Conservation (phyloP, 2,113 vertebrate genomes). For the Gasterosteus aculeatus region DNA sequence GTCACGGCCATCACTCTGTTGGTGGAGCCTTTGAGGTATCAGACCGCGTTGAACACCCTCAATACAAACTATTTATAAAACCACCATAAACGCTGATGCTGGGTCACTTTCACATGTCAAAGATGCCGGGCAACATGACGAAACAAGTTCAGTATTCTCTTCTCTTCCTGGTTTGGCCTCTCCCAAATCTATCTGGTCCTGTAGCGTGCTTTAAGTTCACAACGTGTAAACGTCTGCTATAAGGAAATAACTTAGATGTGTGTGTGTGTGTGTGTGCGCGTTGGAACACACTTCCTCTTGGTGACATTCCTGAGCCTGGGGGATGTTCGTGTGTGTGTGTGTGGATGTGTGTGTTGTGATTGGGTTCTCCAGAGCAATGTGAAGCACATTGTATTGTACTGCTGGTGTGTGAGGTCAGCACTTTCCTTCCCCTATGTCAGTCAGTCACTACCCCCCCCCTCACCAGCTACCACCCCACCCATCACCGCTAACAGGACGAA, state of each 20-base stretch:
- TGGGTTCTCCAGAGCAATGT: slow-evolving; percentile 59
- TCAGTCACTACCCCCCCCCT: slow-evolving; percentile 54
- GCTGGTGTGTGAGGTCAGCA: slow-evolving; percentile 81
- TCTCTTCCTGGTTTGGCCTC: background rate
- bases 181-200: background rate
- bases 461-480: slow-evolving; percentile 47
- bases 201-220: background rate
- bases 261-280: slow-evolving; percentile 30
- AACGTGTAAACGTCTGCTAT: background rate
- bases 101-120: background rate
- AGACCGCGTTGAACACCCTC: background rate
- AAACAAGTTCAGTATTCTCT: background rate
- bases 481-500: slow-evolving; percentile 73
- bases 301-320: slow-evolving; percentile 73
- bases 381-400: slow-evolving; percentile 78
- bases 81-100: background rate
- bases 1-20: slow-evolving; percentile 12
- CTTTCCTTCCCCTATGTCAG: slow-evolving; percentile 74
- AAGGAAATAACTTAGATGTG: slow-evolving; percentile 21
- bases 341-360: slow-evolving; percentile 32
- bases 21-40: slow-evolving; percentile 21
- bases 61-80: background rate
- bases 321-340: slow-evolving; percentile 38
- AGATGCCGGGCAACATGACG: background rate
- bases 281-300: slow-evolving; percentile 66